Evolutionary conservation across 2,888 invertebrate genomes (phyloP).

Genomic region (Epinotia bilunana): DNA sequence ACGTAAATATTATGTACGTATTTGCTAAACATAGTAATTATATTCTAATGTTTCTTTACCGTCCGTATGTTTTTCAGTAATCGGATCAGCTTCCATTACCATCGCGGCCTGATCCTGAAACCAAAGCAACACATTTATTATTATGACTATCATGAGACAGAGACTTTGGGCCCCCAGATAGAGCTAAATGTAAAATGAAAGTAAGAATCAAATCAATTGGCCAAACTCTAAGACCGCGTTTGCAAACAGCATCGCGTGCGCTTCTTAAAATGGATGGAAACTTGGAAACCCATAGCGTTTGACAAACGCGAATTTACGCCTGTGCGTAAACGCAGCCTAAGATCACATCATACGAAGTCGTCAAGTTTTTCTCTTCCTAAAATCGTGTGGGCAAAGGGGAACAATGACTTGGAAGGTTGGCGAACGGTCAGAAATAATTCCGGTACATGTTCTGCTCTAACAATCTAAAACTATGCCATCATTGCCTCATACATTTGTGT

Average conservation of each 20-base stretch:
- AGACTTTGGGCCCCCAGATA: background rate
- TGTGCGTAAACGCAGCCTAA: too few relatives aligned
- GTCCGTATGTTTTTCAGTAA: conserved; percentile 72
- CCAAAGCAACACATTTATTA: conserved; percentile 44
- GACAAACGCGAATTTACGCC: too few relatives aligned
- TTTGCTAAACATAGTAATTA: background rate
- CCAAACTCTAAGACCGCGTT: background rate
- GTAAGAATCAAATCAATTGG: background rate
- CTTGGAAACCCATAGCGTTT: too few relatives aligned
- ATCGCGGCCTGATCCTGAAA: conserved; percentile 70
- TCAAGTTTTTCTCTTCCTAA: background rate
- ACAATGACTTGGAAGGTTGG: background rate
- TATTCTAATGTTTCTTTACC: conserved; percentile 64
- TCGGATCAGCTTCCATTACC: conserved; percentile 80
- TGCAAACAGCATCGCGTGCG: too few relatives aligned
- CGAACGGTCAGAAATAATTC: conserved; percentile 1
- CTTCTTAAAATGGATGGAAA: too few relatives aligned
- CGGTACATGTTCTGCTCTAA: background rate
- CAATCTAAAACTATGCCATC: background rate
- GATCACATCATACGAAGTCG: background rate
- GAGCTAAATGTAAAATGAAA: background rate
- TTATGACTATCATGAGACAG: background rate
- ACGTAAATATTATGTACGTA: background rate
- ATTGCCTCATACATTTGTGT: background rate
- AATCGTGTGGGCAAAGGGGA: conserved; percentile 1